Evolutionary conservation across 2,888 invertebrate genomes (phyloP).

Genomic region (Pheosia gnoma): DNA sequence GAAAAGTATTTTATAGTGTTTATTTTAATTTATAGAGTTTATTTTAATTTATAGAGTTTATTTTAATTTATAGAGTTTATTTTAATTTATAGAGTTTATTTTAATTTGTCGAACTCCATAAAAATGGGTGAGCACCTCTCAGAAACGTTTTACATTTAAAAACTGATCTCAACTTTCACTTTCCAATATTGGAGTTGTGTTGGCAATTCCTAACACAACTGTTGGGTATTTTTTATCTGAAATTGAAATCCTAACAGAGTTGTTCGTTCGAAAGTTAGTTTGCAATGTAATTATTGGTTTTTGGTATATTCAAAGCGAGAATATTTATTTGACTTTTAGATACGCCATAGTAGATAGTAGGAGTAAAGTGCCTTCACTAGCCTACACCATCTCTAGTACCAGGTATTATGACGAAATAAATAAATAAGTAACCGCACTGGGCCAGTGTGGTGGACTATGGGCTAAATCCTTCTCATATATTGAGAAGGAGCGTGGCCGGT

Average conservation of each 20-base stretch:
- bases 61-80: too few relatives aligned
- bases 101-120: background rate
- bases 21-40: too few relatives aligned
- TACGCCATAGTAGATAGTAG: too few relatives aligned
- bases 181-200: constrained; percentile 25
- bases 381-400: too few relatives aligned
- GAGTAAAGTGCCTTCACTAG: too few relatives aligned
- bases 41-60: too few relatives aligned
- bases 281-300: constrained; percentile 6
- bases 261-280: constrained; percentile 9
- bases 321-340: constrained; percentile 13
- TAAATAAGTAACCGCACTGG: too few relatives aligned
- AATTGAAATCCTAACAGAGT: constrained; percentile 48
- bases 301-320: constrained; percentile 7
- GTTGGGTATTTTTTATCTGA: constrained; percentile 42
- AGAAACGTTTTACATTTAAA: background rate
- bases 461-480: too few relatives aligned
- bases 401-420: too few relatives aligned
- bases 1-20: too few relatives aligned
- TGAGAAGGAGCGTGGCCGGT: too few relatives aligned
- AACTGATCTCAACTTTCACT: constrained; percentile 3
- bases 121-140: background rate
- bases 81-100: background rate
- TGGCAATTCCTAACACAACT: constrained; percentile 35
- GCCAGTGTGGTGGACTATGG: too few relatives aligned